A percentile compares a stretch with the other conserved stretches of the same genome.
Conservation (phyloP, 1,140 invertebrate species). For the Drosophila parvula region DNA sequence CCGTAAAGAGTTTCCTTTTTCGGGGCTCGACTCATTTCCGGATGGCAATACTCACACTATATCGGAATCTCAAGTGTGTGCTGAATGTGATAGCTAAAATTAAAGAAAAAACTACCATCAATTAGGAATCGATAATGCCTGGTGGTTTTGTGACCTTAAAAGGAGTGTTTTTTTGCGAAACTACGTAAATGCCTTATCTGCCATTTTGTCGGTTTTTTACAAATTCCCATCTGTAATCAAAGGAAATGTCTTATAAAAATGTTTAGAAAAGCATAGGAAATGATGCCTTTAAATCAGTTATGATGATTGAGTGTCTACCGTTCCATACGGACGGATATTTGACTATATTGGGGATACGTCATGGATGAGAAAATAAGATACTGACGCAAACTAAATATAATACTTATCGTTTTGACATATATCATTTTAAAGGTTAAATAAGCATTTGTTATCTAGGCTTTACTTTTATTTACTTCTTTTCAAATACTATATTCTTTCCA, state of each 20-base stretch:
- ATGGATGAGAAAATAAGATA: neutral
- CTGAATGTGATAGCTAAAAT: slow-evolving; percentile 28
- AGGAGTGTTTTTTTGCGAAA: slow-evolving; percentile 18
- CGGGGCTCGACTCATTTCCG: slow-evolving; percentile 74
- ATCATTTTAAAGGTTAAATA: neutral
- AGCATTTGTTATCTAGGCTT: neutral
- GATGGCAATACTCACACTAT: slow-evolving; percentile 15
- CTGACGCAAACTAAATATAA: too few relatives aligned
- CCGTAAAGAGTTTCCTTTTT: slow-evolving; percentile 41
- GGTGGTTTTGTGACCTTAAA: slow-evolving; percentile 14
- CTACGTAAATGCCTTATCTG: slow-evolving; percentile 11
- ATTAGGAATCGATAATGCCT: slow-evolving; percentile 2
- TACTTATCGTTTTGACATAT: neutral
- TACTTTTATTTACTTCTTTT: neutral
- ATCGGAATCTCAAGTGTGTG: neutral
- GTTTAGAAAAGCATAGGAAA: neutral
- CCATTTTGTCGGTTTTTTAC: neutral
- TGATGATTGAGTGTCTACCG: neutral
- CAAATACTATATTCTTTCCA: neutral
- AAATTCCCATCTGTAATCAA: neutral
- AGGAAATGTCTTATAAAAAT: slow-evolving; percentile 2
- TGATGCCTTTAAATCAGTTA: neutral
- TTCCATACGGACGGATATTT: neutral
- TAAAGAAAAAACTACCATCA: slow-evolving; percentile 21
- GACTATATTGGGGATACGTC: too few relatives aligned